Evolutionary conservation across 2,797 vertebrate species (phyloP), one percentile per base, ranked within the genome.

Genomic region (Rhinophrynus dorsalis): DNA sequence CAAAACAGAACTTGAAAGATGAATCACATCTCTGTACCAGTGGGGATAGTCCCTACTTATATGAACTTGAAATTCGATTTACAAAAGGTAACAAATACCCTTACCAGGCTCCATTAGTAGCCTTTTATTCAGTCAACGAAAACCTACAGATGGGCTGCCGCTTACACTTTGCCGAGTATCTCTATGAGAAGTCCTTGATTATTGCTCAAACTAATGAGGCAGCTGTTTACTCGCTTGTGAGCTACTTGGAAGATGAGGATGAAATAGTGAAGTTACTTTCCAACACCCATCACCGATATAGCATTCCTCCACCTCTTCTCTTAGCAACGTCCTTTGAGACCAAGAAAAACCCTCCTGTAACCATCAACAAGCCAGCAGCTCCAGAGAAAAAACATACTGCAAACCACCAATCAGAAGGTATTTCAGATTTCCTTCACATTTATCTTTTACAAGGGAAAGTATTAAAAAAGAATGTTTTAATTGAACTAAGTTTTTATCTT

Each of bases 41-140:
- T 73, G 88, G 82, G 45, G 80, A 81, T 52, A 78, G 85, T 11
- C 82, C 85, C 50, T 91, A 87, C 0, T 55, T 92, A 40, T 97
- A 98, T 73, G 93, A 97, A 82, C 90, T 99, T 9, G 94, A 97
- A 82, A 71, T 99, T 40, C 93, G 97, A 35, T 98, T 99, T 84
- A 90, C 93, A 50, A 90, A 89, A 56, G 90, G 86, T 59, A 97
- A 91, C 86, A 91, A 91, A 52, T 99, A 99, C 64, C 97, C 97
- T 0, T 92, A 92, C 74, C 91, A 99, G 79, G 91, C 95, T 12
- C 96, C 96, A 2, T 74, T 99, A 8, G 89, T 96, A 47, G 96
- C 96, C 33, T 96, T 99, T 86, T 94, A 93, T 79, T 96, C 95
- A 75, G 98, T 90, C 0, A 87, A 98, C 0, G 92, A 95, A 62